Evolutionary conservation across 2,888 invertebrate species (phyloP), one percentile per base, ranked within the genome.

Genomic region (Hoplodrina blanda): DNA sequence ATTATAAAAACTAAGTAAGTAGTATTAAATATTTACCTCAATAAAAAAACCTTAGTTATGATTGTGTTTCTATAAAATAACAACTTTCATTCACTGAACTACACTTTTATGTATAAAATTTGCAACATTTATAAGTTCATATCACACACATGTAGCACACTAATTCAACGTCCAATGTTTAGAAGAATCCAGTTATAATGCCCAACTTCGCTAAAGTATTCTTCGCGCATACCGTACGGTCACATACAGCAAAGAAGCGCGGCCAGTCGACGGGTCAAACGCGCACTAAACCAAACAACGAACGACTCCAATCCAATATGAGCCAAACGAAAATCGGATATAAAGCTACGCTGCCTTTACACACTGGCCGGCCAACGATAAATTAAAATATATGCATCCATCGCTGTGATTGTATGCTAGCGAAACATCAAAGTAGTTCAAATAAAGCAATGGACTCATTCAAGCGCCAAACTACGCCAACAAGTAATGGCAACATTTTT

Each of bases 261-360:
- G 69, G 59, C 75, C 69, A 60, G 73, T 68, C 49, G 55, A 73
- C 82, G 69, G 70, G 79, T 73, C 79, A 74, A 78, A 77, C 83
- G 73, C 81, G 74, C 60, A 82, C 83, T 84, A 82, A 82, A 81
- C 83, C 84, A 82, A 82, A 82, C 78, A 80, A 78, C 73, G 69
- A 70, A 66, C 70, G 71, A 64, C 57, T 53, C 56, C 15, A 55
- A 37, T 69, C 69, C 66, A 76, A 69, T 65, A 71, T 41, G 75
- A 82, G 76, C 62, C 60, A 65, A 67, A 75, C 73, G 76, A 81
- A 80, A 78, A 71, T 74, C 71, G 60, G 69, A 70, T 70, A 81
- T 82, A 82, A 82, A 82, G 66, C 65, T 53, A 68, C 62, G 50
- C 57, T 67, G 76, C 52, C 56, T 49, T 44, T 65, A 78, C 25